phyloP scores from a whole-genome alignment of 2,113 vertebrate genomes.

The Heliornis fulica region DNA sequence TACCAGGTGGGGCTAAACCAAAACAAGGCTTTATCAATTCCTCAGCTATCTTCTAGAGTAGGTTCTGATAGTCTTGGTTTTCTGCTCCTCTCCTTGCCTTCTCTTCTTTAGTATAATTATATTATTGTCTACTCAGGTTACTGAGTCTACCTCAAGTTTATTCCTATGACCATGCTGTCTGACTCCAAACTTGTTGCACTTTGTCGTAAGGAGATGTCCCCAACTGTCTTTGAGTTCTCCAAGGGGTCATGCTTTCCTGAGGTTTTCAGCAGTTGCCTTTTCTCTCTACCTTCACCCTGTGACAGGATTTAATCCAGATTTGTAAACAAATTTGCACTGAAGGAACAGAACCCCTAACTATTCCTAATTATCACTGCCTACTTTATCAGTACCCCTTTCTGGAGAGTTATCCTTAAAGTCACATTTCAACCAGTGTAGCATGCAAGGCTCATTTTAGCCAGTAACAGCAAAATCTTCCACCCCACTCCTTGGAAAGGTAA shows the following conservation, averaged over 20 bases:
- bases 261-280: background rate
- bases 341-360: background rate
- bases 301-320: background rate
- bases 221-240: background rate
- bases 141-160: background rate
- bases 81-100: background rate
- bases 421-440: background rate
- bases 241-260: background rate
- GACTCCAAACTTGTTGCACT: background rate
- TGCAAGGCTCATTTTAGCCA: background rate
- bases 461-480: background rate
- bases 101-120: background rate
- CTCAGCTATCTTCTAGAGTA: background rate
- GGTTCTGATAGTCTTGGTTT: background rate
- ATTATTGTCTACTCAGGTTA: background rate
- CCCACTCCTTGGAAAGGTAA: background rate
- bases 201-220: background rate
- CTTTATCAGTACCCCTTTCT: background rate
- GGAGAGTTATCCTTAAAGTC: background rate
- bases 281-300: background rate
- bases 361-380: background rate
- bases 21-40: background rate
- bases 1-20: no score
- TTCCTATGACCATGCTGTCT: background rate
- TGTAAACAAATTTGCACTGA: background rate